Conservation (phyloP, 2,888 invertebrate species). For the Leptura quadrifasciata region DNA sequence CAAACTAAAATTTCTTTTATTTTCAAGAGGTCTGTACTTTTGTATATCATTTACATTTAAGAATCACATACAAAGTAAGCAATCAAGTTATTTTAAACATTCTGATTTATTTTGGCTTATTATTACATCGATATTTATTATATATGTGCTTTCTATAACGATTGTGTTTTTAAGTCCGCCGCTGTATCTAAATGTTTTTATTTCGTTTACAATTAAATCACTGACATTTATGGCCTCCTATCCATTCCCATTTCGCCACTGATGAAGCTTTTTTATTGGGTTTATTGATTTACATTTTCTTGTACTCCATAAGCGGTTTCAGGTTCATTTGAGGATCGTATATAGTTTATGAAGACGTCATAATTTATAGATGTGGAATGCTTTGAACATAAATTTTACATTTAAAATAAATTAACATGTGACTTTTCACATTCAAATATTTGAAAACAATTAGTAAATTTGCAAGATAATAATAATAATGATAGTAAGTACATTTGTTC, state of each 20-base stretch:
- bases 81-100: too few species aligned
- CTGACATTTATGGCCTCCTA: conserved; percentile 48
- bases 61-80: too few species aligned
- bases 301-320: conserved; percentile 33
- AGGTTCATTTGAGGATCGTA: conserved; percentile 34
- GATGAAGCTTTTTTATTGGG: conserved; percentile 50
- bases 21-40: too few species aligned
- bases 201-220: conserved; percentile 49
- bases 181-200: conserved; percentile 31
- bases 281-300: conserved; percentile 49
- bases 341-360: conserved; percentile 28
- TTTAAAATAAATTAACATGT: neutral
- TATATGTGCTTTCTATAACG: too few species aligned
- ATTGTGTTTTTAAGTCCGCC: conserved; percentile 12
- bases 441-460: neutral
- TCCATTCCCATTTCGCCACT: conserved; percentile 45
- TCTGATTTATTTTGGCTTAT: too few species aligned
- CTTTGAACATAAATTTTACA: conserved; percentile 16
- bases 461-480: too few species aligned
- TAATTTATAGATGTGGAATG: conserved; percentile 36
- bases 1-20: too few species aligned
- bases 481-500: too few species aligned
- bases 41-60: too few species aligned
- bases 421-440: neutral
- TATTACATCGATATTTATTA: too few species aligned